Conservation (phyloP, 2,113 vertebrate genomes). For the Etheostoma cragini region DNA sequence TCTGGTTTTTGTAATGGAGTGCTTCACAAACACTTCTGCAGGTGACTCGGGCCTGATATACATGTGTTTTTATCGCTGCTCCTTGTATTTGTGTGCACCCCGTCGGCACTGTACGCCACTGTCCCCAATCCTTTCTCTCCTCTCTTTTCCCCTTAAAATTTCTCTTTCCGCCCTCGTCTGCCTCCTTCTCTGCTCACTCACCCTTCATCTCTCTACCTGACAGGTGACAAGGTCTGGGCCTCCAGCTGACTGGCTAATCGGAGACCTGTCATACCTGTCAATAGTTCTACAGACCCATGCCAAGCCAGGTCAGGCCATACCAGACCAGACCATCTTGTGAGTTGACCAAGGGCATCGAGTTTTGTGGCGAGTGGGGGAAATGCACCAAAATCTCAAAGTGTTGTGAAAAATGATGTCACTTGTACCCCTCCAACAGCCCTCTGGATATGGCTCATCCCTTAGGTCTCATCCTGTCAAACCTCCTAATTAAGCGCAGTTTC, state of each 20-base stretch:
- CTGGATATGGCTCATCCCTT: constrained; percentile 86
- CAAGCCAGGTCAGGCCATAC: constrained; percentile 48
- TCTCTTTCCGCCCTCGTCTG: constrained; percentile 20
- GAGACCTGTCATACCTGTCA: constrained; percentile 98
- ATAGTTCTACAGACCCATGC: constrained; percentile 87
- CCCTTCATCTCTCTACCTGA: constrained; percentile 93
- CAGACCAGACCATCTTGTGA: constrained; percentile 68
- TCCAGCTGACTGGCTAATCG: constrained; percentile 98
- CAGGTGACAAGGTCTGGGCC: constrained; percentile 94
- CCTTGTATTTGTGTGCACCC: constrained; percentile 45
- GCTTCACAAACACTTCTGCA: constrained; percentile 68
- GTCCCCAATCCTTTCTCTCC: constrained; percentile 54
- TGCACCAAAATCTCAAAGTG: constrained; percentile 75
- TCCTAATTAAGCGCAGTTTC: constrained; percentile 83
- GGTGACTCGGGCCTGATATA: constrained; percentile 62
- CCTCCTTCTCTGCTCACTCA: constrained; percentile 77
- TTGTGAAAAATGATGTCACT: constrained; percentile 80
- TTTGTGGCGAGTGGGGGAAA: constrained; percentile 36
- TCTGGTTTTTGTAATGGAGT: constrained; percentile 65
- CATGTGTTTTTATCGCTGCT: constrained; percentile 48
- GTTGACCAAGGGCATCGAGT: constrained; percentile 75
- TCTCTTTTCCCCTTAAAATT: constrained; percentile 22
- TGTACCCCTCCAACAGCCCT: constrained; percentile 62
- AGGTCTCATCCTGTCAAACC: constrained; percentile 84
- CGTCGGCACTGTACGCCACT: constrained; percentile 61